Evolutionary conservation across 2,113 vertebrate genomes (phyloP), one percentile per base, ranked within the genome.

Genomic region (Anoura caudifer): DNA sequence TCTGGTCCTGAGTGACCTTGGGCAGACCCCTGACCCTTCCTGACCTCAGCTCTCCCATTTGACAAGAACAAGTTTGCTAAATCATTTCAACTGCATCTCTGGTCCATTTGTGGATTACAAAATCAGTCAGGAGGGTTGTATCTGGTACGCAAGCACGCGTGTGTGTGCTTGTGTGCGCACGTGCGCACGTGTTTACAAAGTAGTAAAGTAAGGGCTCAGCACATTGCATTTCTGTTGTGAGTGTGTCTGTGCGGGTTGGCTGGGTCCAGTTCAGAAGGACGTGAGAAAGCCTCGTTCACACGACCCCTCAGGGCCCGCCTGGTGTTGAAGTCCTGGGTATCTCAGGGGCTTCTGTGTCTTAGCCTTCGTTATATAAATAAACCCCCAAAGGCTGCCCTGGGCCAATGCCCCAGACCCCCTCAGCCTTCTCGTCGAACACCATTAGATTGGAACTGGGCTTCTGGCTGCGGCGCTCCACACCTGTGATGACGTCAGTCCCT

Each of bases 61-160:
- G 20, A 65, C 4, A 63, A 26, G 11, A 56, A 36, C 20, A 24
- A 41, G 2, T 15, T 12, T 59, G 31, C 61, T 3, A 31, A 43
- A 63, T 2, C 8, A 26, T 92, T 17, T 38, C 24, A 24, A 22
- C 17, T 3, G 9, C 19, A 76, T 33, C 50, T 24, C 14, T 16
- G 3, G 31, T 3, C 28, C 22, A 1, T 36, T 7, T 5, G 15
- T 26, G 89, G 43, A 16, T 14, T 5, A 1, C 54, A 61, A 52
- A 28, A 19, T 54, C 70, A 1, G 26, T 20, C 20, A 19, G 9
- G 43, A 47, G 31, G 20, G 26, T 14, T 26, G 69, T 28, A 9
- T 22, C 20, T 3, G 10, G 22, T 17, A 6, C 22, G 28, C n/a
- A 10, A 4, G 1, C 0, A 7, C 26, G 7, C 0, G 3, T 26